phyloP scores from a whole-genome alignment of 2,888 invertebrate species.

The Hirudinaria manillensis region DNA sequence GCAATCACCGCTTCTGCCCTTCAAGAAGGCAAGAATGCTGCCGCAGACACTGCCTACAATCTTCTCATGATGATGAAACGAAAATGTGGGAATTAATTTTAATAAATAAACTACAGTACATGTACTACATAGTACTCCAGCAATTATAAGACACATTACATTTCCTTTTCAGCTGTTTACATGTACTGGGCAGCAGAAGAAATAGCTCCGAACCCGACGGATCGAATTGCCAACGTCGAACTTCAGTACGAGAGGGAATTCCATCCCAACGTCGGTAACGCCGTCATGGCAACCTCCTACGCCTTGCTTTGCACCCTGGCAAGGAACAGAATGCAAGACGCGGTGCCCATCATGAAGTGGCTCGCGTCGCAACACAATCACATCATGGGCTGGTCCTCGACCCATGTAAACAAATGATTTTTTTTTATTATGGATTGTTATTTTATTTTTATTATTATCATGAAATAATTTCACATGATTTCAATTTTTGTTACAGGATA shows the following conservation, averaged over 20 bases:
- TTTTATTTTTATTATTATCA: neutral
- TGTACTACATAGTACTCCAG: no score
- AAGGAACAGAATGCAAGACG: conserved; percentile 40
- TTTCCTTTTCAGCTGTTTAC: conserved; percentile 34
- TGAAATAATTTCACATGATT: neutral
- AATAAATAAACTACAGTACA: neutral
- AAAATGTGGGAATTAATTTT: conserved; percentile 28
- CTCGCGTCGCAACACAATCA: conserved; percentile 50
- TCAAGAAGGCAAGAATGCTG: conserved; percentile 34
- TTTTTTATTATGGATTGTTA: neutral
- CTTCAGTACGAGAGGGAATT: conserved; percentile 74
- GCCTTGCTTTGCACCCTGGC: conserved; percentile 72
- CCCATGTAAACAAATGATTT: conserved; percentile 43
- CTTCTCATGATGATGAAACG: conserved; percentile 35
- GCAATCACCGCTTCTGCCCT: conserved; percentile 85
- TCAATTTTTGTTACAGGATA: conserved; percentile 60
- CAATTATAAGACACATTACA: neutral
- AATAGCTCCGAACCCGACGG: conserved; percentile 47
- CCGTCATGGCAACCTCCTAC: conserved; percentile 86
- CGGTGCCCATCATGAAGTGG: conserved; percentile 51
- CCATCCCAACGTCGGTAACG: conserved; percentile 55
- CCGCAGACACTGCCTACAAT: conserved; percentile 37
- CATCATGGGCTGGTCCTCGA: conserved; percentile 49
- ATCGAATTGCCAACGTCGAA: conserved; percentile 57
- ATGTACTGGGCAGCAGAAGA: conserved; percentile 49